Percentiles rank a stretch among this genome's conserved stretches.
These are phyloP conservation scores for Pteromalus puparum DNA, from an alignment of 1,140 invertebrate species.

Conservation along the genomic window DNA sequence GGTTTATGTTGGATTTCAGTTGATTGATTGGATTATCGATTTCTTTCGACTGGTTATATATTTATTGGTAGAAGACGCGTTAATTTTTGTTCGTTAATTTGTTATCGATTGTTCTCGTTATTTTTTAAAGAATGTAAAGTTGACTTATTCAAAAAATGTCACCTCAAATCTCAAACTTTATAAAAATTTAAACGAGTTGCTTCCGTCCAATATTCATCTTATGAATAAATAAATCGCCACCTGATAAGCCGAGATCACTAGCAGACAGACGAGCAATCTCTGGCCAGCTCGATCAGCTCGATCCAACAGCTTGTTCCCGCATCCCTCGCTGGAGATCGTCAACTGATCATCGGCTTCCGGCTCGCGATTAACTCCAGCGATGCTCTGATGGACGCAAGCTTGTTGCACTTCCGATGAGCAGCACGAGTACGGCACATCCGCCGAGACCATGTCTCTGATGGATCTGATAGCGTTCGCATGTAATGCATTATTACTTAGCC, in stretches of 20 bases:
- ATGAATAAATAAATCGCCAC: slow-evolving; percentile 25
- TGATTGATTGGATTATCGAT: too few species aligned
- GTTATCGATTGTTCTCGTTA: too few species aligned
- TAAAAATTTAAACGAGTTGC: too few species aligned
- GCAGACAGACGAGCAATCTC: slow-evolving; percentile 27
- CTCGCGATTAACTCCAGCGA: background rate
- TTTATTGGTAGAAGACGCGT: too few species aligned
- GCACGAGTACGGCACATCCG: slow-evolving; percentile 58
- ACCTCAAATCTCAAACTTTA: too few species aligned
- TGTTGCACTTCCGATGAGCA: slow-evolving; percentile 44
- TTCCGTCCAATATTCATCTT: too few species aligned
- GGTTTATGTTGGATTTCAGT: too few species aligned
- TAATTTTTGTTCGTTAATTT: too few species aligned
- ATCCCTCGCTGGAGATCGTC: slow-evolving; percentile 50
- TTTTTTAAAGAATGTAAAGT: too few species aligned
- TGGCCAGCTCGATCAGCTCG: slow-evolving; percentile 30
- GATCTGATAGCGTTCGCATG: background rate
- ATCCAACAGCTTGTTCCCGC: slow-evolving; percentile 37
- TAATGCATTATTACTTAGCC: background rate
- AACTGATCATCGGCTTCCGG: slow-evolving; percentile 5
- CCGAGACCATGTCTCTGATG: background rate
- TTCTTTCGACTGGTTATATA: too few species aligned
- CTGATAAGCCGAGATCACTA: slow-evolving; percentile 52
- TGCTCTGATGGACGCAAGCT: slow-evolving; percentile 43
- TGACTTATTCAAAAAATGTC: too few species aligned